A percentile compares a stretch with the other conserved stretches of the same genome.
phyloP scores from a whole-genome alignment of 92 coral and sea anemone genomes.

The Meandrina meandrites region DNA sequence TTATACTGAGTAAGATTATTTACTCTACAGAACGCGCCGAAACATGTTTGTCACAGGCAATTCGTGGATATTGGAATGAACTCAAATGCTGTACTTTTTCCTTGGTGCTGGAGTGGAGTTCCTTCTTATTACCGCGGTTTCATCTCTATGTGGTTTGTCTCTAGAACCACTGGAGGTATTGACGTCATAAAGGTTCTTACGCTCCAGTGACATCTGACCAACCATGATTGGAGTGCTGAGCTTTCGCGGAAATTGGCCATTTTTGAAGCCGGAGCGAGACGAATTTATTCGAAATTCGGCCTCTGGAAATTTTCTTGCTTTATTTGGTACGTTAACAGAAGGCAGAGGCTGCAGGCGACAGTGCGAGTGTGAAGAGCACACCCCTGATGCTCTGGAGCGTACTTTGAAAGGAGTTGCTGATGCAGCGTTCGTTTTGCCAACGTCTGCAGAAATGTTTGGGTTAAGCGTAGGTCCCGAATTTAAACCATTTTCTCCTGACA shows the following conservation, averaged over 20 bases:
- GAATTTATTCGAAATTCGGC: not conserved
- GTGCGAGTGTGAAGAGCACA: too few relatives aligned
- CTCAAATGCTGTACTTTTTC: too few relatives aligned
- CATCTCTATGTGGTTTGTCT: not conserved
- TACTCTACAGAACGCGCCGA: too few relatives aligned
- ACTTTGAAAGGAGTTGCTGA: not conserved
- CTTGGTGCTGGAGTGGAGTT: too few relatives aligned
- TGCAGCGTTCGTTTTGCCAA: not conserved
- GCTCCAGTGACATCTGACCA: not conserved
- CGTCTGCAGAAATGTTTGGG: not conserved
- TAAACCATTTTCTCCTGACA: too few relatives aligned
- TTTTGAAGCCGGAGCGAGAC: not conserved
- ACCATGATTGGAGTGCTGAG: not conserved
- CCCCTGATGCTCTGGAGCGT: too few relatives aligned
- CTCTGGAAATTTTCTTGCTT: not conserved
- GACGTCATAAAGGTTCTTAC: constrained; percentile 4
- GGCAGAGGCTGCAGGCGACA: not conserved
- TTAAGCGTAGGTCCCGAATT: not conserved
- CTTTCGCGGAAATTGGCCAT: not conserved
- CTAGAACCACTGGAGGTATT: not conserved
- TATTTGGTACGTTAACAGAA: not conserved
- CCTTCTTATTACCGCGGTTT: not conserved
- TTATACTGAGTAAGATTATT: too few relatives aligned
- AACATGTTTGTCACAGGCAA: too few relatives aligned
- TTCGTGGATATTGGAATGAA: too few relatives aligned